Evolutionary conservation across 2,113 vertebrate genomes (phyloP).

Genomic region (Polypterus senegalus): DNA sequence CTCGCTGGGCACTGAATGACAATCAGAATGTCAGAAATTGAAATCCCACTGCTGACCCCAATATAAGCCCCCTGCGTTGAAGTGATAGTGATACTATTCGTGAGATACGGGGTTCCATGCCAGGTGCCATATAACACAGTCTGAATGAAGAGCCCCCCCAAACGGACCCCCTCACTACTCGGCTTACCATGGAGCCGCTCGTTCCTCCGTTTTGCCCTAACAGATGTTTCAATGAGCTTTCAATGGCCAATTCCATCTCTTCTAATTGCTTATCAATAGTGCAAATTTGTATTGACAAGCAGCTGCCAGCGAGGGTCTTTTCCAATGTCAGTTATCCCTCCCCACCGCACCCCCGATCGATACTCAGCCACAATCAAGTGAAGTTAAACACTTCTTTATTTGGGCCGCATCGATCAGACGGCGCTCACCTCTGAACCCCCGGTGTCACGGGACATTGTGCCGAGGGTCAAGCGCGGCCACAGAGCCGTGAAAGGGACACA

Average conservation of each 20-base stretch:
- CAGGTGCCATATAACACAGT: no score
- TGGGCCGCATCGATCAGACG: slow-evolving; percentile 41
- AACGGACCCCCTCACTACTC: no score
- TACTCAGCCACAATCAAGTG: slow-evolving; percentile 22
- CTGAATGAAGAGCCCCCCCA: neutral
- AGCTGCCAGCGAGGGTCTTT: slow-evolving; percentile 52
- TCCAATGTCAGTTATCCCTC: slow-evolving; percentile 56
- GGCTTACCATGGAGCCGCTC: no score
- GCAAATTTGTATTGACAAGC: slow-evolving; percentile 61
- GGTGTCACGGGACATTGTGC: slow-evolving; percentile 24
- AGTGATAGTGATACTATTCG: no score
- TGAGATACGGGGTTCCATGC: no score
- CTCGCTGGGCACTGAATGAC: no score
- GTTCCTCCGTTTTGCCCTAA: slow-evolving; percentile 28
- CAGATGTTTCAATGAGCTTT: slow-evolving; percentile 43
- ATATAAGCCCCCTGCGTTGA: no score
- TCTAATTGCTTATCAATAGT: slow-evolving; percentile 63
- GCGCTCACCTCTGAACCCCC: slow-evolving; percentile 51
- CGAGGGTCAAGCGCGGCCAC: slow-evolving; percentile 25
- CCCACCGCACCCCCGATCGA: slow-evolving; percentile 47
- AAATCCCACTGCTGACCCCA: no score
- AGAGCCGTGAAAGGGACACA: slow-evolving; percentile 30
- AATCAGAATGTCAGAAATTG: no score
- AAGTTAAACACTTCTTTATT: slow-evolving; percentile 41
- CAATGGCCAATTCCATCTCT: neutral